These are phyloP conservation scores for Anastrepha ludens DNA, from an alignment of 1,140 invertebrate species.

Conservation along the genomic window DNA sequence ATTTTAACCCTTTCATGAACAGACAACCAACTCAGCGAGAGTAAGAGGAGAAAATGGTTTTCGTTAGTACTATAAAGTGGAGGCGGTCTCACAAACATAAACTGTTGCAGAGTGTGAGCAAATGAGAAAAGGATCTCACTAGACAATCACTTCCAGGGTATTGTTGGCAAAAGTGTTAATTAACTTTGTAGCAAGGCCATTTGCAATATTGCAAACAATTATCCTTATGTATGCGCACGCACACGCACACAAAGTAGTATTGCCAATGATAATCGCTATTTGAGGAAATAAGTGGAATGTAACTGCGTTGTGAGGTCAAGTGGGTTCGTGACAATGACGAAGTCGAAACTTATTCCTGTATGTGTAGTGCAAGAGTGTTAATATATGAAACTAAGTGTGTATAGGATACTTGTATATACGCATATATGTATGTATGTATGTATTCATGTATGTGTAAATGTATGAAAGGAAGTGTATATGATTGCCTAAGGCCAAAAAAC, in stretches of 20 bases:
- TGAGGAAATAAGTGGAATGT: neutral
- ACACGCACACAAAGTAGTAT: neutral
- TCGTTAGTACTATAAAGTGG: neutral
- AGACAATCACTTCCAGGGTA: neutral
- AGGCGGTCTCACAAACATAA: neutral
- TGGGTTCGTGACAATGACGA: neutral
- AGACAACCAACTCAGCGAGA: neutral
- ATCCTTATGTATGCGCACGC: neutral
- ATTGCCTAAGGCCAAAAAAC: too few species aligned
- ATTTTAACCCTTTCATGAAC: neutral
- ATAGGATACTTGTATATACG: too few species aligned
- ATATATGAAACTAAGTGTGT: too few species aligned
- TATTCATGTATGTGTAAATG: too few species aligned
- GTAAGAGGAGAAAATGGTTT: neutral
- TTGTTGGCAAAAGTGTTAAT: conserved; percentile 25
- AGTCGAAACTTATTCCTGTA: too few species aligned
- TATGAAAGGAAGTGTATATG: too few species aligned
- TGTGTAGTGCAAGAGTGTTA: too few species aligned
- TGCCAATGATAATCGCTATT: neutral
- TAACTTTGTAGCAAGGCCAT: conserved; percentile 20
- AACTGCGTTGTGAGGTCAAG: neutral
- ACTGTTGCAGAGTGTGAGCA: neutral
- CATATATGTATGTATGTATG: too few species aligned
- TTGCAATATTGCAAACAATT: neutral
- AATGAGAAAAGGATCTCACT: neutral